These are phyloP conservation scores for Pachypeltis micranthus DNA, from an alignment of 1,140 invertebrate genomes.

Conservation along the genomic window DNA sequence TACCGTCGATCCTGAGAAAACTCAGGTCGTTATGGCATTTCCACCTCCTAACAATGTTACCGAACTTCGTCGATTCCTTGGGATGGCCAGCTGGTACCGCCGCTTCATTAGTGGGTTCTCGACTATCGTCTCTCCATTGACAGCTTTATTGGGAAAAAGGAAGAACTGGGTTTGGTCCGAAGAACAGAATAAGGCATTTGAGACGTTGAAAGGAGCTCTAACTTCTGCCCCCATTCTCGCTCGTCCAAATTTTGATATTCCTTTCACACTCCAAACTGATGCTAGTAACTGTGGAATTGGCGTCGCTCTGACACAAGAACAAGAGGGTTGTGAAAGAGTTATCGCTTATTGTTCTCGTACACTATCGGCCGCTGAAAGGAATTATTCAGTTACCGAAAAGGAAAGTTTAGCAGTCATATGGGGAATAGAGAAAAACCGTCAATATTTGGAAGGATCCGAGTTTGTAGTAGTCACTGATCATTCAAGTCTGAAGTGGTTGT, in stretches of 20 bases:
- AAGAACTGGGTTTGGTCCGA: slow-evolving; percentile 1
- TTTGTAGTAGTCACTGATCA: slow-evolving; percentile 37
- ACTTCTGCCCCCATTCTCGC: slow-evolving; percentile 18
- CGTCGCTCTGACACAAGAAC: slow-evolving; percentile 27
- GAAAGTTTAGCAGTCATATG: slow-evolving; percentile 36
- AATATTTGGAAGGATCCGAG: slow-evolving; percentile 28
- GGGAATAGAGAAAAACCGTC: slow-evolving; percentile 32
- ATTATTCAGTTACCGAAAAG: slow-evolving; percentile 35
- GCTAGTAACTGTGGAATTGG: slow-evolving; percentile 29
- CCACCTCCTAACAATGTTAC: too few species aligned
- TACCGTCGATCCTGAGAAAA: slow-evolving; percentile 9
- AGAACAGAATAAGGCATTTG: slow-evolving; percentile 22
- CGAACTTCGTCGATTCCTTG: too few species aligned
- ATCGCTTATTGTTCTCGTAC: slow-evolving; percentile 36
- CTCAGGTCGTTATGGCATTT: slow-evolving; percentile 24
- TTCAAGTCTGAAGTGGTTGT: slow-evolving; percentile 37
- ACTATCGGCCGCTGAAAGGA: slow-evolving; percentile 33
- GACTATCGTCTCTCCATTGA: too few species aligned
- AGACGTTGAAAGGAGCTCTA: slow-evolving; percentile 26
- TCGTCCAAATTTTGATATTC: slow-evolving; percentile 27
- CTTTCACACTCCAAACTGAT: slow-evolving; percentile 29
- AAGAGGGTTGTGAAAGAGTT: slow-evolving; percentile 25
- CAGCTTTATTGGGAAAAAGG: neutral
- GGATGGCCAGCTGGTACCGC: too few species aligned
- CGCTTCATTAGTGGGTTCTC: too few species aligned